Conservation (phyloP, 2,113 vertebrate species). For the Nerophis lumbriciformis region DNA sequence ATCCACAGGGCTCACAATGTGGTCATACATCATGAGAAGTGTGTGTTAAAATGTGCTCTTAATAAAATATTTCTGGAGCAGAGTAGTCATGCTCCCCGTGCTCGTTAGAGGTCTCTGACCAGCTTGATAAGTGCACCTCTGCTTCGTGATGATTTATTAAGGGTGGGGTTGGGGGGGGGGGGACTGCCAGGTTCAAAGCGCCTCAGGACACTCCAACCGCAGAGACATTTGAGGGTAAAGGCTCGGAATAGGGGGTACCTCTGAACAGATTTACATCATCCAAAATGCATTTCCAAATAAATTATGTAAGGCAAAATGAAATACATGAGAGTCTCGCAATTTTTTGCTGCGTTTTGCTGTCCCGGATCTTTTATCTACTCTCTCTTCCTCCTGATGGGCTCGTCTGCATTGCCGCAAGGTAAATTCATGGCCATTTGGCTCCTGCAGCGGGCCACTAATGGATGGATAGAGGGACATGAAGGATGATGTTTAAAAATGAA, state of each 20-base stretch:
- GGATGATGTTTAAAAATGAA: constrained; percentile 72
- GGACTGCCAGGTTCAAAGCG: constrained; percentile 57
- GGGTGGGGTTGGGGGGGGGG: constrained; percentile 16
- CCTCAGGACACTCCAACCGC: constrained; percentile 69
- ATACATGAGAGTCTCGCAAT: constrained; percentile 63
- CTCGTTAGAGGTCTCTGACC: constrained; percentile 73
- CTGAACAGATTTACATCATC: constrained; percentile 74
- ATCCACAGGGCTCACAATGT: constrained; percentile 42
- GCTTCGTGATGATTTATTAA: constrained; percentile 74
- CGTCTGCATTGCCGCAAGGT: constrained; percentile 61
- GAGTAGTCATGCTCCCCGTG: constrained; percentile 51
- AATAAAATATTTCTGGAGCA: constrained; percentile 74
- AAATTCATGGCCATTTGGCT: constrained; percentile 69
- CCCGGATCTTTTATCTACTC: constrained; percentile 26
- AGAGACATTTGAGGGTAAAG: constrained; percentile 69
- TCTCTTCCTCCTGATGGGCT: constrained; percentile 35
- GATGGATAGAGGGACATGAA: constrained; percentile 46
- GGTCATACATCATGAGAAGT: constrained; percentile 54
- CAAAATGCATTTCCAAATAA: constrained; percentile 70
- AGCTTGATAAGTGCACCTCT: constrained; percentile 68
- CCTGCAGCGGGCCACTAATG: constrained; percentile 61
- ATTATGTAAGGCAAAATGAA: constrained; percentile 76
- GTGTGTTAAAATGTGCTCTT: constrained; percentile 70
- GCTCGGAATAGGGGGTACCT: constrained; percentile 57
- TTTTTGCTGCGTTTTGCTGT: constrained; percentile 45